Percentiles rank a stretch among this genome's conserved stretches.
Evolutionary conservation across 2,797 vertebrate species (phyloP).

Genomic region (Cottoperca gobio): DNA sequence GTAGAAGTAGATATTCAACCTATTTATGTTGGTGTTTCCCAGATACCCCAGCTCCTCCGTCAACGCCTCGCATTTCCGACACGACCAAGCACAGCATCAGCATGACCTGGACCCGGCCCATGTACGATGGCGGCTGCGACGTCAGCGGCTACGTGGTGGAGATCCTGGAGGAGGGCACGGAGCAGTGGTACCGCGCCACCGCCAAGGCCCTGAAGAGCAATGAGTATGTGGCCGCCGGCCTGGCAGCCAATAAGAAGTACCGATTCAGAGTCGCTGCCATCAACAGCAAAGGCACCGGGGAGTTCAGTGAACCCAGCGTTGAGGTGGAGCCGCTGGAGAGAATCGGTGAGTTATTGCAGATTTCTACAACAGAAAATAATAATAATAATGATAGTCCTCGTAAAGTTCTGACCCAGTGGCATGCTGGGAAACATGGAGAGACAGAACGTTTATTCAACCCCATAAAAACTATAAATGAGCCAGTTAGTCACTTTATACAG

Average conservation of each 20-base stretch:
- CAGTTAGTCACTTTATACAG: too few relatives aligned
- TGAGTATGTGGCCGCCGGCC: constrained; percentile 90
- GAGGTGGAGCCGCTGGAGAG: constrained; percentile 93
- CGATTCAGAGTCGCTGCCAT: constrained; percentile 94
- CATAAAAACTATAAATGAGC: too few relatives aligned
- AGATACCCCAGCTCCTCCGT: constrained; percentile 97
- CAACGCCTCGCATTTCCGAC: constrained; percentile 93
- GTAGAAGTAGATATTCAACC: background rate
- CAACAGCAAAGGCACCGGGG: constrained; percentile 94
- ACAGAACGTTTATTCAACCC: too few relatives aligned
- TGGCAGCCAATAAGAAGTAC: constrained; percentile 92
- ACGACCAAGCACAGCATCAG: constrained; percentile 96
- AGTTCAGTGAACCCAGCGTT: constrained; percentile 92
- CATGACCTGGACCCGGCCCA: constrained; percentile 95
- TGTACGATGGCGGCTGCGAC: constrained; percentile 94
- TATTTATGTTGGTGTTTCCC: constrained; percentile 16
- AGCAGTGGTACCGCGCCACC: constrained; percentile 97
- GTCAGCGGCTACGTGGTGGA: constrained; percentile 95
- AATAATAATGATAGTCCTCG: too few relatives aligned
- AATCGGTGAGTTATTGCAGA: constrained; percentile 91
- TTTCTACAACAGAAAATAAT: too few relatives aligned
- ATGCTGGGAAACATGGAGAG: too few relatives aligned
- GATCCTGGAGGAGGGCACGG: constrained; percentile 93
- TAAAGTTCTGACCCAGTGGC: too few relatives aligned
- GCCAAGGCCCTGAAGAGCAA: constrained; percentile 88